These are phyloP conservation scores for Drosophila sechellia DNA, from an alignment of 1,140 invertebrate genomes.

Conservation along the genomic window DNA sequence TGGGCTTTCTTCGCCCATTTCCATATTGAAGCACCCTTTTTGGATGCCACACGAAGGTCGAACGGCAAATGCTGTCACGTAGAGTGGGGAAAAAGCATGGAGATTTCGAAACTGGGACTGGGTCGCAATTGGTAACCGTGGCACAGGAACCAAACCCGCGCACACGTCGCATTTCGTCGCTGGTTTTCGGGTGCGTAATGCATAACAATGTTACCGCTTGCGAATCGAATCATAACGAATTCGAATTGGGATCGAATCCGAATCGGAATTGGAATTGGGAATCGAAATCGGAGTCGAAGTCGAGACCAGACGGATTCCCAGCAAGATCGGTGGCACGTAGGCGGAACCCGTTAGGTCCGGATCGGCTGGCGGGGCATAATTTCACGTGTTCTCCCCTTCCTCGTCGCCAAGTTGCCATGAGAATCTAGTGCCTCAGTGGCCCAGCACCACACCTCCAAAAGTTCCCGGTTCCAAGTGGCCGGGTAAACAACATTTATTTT, in stretches of 20 bases:
- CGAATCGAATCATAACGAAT: conserved; percentile 8
- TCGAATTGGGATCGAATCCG: conserved; percentile 39
- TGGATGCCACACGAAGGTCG: conserved; percentile 40
- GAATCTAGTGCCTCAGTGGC: conserved; percentile 37
- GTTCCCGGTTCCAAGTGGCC: conserved; percentile 1
- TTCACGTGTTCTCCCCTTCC: conserved; percentile 27
- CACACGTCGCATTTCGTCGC: conserved; percentile 51
- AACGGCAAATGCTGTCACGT: conserved; percentile 63
- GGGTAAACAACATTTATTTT: conserved; percentile 77
- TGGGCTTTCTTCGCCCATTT: conserved; percentile 27
- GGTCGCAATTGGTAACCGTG: conserved; percentile 71
- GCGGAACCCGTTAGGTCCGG: conserved; percentile 49
- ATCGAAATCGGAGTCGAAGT: neutral
- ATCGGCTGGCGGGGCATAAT: conserved; percentile 33
- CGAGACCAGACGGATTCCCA: neutral
- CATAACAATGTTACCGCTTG: conserved; percentile 60
- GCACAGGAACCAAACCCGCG: conserved; percentile 61
- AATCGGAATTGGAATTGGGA: conserved; percentile 19
- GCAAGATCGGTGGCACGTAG: conserved; percentile 48
- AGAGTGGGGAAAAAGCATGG: conserved; percentile 53
- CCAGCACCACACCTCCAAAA: conserved; percentile 14
- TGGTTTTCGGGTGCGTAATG: conserved; percentile 63
- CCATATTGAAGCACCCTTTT: conserved; percentile 21
- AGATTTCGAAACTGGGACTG: conserved; percentile 77
- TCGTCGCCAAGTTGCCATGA: conserved; percentile 49